Base-by-base conservation (phyloP, 2,113 vertebrate species). In the Cyrtonyx montezumae region DNA sequence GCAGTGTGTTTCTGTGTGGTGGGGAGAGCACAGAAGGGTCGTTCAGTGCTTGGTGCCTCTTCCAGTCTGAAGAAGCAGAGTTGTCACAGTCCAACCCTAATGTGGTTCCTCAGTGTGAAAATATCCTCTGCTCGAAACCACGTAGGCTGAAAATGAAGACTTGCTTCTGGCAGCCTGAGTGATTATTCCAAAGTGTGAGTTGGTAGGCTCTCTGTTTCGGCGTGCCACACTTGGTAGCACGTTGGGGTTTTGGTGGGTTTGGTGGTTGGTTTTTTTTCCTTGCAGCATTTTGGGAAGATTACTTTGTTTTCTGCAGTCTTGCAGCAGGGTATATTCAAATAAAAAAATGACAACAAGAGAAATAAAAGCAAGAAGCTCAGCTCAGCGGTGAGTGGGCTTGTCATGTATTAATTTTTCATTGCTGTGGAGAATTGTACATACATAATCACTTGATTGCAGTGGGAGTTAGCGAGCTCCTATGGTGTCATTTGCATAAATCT, bases 401-500 rank as follows among this genome's bases (percentile, higher is more conserved):
- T 97, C 98, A 96, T 93, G 96, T 98, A 97, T 98, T 97, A 97
- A 98, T 98, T 98, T 98, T 98, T 98, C 98, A 98, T 98, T 96
- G 98, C 98, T 97, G 98, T 96, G 97, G 97, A 98, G 97, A 98
- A 97, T 97, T 97, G 98, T 97, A 98, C 98, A 97, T 98, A 98
- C 98, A 98, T 98, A 98, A 98, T 98, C 97, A 97, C 98, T 98
- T 98, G 98, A 98, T 98, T 98, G 98, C 98, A 97, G 98, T 98
- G 97, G 98, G 98, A 98, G 98, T 96, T 97, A 93, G 97, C 69
- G 96, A 96, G 97, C 97, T 97, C 98, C 98, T 97, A 86, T 96
- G 97, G 98, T 98, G 97, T 97, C 97, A 98, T 98, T 98, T 98
- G 98, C 98, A 98, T 98, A 98, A 98, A 98, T 98, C 98, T 98